Percentiles rank a stretch among this genome's conserved stretches.
These are phyloP conservation scores for Drosophila neocordata DNA, from an alignment of 1,140 invertebrate genomes.

Conservation along the genomic window DNA sequence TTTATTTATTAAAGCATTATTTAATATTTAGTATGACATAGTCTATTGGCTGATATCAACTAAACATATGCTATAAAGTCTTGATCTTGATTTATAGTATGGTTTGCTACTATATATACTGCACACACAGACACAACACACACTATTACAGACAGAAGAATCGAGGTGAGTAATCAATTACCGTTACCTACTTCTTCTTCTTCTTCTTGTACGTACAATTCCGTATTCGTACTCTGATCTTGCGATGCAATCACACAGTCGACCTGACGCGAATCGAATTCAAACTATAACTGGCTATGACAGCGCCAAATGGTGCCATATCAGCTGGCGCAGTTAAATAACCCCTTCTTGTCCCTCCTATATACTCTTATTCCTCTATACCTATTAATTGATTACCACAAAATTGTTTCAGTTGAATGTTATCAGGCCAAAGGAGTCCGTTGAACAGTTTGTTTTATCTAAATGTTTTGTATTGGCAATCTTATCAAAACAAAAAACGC, in stretches of 20 bases:
- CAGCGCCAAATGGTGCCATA: constrained; percentile 44
- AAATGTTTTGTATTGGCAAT: constrained; percentile 39
- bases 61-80: constrained; percentile 10
- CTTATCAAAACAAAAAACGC: constrained; percentile 30
- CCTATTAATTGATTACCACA: constrained; percentile 74
- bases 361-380: not conserved
- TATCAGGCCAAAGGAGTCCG: constrained; percentile 34
- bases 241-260: constrained; percentile 51
- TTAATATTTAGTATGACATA: constrained; percentile 53
- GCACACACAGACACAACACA: not conserved
- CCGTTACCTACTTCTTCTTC: constrained; percentile 29
- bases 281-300: constrained; percentile 62
- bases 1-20: constrained; percentile 31
- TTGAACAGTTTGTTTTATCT: constrained; percentile 64
- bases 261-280: constrained; percentile 71
- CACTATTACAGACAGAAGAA: no score
- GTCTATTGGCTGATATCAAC: constrained; percentile 27
- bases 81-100: constrained; percentile 58
- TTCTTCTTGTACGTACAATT: constrained; percentile 29
- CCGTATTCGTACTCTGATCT: constrained; percentile 35
- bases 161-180: not conserved
- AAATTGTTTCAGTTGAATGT: constrained; percentile 52
- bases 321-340: constrained; percentile 42
- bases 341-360: constrained; percentile 14
- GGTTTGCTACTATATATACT: no score